Evolutionary conservation across 2,888 invertebrate species (phyloP).

Genomic region (Thereva nobilitata): DNA sequence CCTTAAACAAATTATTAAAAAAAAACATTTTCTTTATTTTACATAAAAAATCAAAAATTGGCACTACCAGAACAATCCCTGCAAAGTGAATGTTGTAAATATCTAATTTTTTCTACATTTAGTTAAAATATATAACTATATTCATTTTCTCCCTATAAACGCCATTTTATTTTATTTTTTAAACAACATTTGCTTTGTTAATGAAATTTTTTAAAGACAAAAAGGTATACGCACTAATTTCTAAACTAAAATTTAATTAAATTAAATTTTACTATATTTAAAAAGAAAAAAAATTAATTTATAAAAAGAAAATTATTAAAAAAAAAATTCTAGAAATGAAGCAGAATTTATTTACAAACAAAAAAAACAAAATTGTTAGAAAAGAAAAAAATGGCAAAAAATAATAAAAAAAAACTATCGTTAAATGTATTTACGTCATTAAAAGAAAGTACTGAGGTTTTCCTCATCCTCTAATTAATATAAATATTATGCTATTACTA

Average conservation of each 20-base stretch:
- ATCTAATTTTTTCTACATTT: too few relatives aligned
- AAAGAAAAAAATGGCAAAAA: conserved; percentile 21
- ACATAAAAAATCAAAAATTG: too few relatives aligned
- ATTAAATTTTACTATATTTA: background rate
- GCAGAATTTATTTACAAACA: conserved; percentile 29
- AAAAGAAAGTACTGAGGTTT: conserved; percentile 10
- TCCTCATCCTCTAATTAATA: conserved; percentile 21
- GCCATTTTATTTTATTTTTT: too few relatives aligned
- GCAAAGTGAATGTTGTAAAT: too few relatives aligned
- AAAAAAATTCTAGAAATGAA: conserved; percentile 14
- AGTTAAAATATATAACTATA: too few relatives aligned
- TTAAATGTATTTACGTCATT: conserved; percentile 21
- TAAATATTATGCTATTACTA: background rate
- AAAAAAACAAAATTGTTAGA: conserved; percentile 19
- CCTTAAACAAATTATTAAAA: too few relatives aligned
- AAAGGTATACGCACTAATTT: conserved; percentile 33
- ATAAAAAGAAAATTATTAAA: conserved; percentile 14
- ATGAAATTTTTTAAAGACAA: too few relatives aligned
- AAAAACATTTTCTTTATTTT: too few relatives aligned
- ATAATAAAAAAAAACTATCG: conserved; percentile 18
- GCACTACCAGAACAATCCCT: too few relatives aligned
- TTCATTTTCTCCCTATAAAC: too few relatives aligned
- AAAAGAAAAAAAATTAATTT: conserved; percentile 1
- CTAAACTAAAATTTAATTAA: conserved; percentile 26
- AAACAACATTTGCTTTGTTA: too few relatives aligned